Percentiles rank a stretch among this genome's conserved stretches.
These are phyloP conservation scores for Lithophane semibrunnea DNA, from an alignment of 2,888 invertebrate genomes.

Conservation along the genomic window DNA sequence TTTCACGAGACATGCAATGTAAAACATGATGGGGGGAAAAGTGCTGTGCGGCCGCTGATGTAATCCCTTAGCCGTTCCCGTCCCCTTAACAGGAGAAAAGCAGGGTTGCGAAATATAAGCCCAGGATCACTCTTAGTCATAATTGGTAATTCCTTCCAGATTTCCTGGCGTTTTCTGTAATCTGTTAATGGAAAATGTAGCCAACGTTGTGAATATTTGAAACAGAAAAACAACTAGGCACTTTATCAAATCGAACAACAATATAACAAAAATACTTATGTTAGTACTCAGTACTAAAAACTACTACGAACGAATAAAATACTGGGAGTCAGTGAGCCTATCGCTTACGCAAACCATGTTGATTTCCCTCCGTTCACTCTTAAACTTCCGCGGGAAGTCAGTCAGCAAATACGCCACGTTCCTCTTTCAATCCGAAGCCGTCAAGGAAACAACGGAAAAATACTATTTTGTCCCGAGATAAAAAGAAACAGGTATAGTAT, in stretches of 20 bases:
- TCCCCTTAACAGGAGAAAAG: not conserved
- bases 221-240: not conserved
- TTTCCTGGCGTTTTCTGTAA: not conserved
- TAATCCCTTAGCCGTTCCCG: conserved; percentile 21
- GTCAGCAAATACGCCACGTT: conserved; percentile 51
- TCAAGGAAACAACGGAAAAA: conserved; percentile 44
- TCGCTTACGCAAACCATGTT: conserved; percentile 46
- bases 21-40: conserved; percentile 23
- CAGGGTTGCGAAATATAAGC: conserved; percentile 23
- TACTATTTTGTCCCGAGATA: conserved; percentile 42
- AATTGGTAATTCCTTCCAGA: conserved; percentile 8
- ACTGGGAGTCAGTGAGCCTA: not conserved
- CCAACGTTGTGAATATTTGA: not conserved
- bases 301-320: not conserved
- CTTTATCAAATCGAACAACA: not conserved
- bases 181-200: not conserved
- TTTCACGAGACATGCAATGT: not conserved
- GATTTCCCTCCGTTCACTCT: conserved; percentile 48
- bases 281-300: not conserved
- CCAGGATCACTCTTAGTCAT: conserved; percentile 22
- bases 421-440: conserved; percentile 40
- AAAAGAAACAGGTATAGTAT: conserved; percentile 45
- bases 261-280: not conserved
- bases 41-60: conserved; percentile 14
- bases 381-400: conserved; percentile 40